Evolutionary conservation across 2,797 vertebrate genomes (phyloP).

Genomic region (Neopelma chrysocephalum): DNA sequence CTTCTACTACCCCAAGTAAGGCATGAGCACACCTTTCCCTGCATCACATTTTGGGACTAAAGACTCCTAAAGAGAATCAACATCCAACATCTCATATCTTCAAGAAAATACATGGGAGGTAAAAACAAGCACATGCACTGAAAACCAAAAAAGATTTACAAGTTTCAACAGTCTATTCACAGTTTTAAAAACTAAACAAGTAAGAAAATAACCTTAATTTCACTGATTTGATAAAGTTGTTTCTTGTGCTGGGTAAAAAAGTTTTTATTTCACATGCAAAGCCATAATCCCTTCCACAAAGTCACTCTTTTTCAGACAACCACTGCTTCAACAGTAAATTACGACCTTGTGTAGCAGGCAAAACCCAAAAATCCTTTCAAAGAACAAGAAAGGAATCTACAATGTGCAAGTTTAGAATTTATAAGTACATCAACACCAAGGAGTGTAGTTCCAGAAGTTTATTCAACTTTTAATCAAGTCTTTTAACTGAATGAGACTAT

Average conservation of each 20-base stretch:
- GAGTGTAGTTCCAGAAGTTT: background rate
- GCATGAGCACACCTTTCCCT: background rate
- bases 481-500: background rate
- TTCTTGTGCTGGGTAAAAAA: background rate
- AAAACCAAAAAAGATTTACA: background rate
- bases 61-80: background rate
- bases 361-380: background rate
- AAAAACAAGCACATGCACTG: background rate
- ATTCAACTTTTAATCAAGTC: background rate
- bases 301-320: background rate
- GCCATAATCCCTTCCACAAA: background rate
- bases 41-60: background rate
- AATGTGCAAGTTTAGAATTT: background rate
- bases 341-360: background rate
- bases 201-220: background rate
- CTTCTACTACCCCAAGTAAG: background rate
- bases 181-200: background rate
- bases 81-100: accelerated
- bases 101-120: background rate
- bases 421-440: background rate
- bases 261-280: background rate
- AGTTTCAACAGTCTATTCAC: background rate
- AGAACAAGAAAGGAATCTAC: background rate
- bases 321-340: background rate
- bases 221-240: background rate